Evolutionary conservation across 2,888 invertebrate genomes (phyloP), one percentile per base, ranked within the genome.

Genomic region (Galerucella nymphaeae): DNA sequence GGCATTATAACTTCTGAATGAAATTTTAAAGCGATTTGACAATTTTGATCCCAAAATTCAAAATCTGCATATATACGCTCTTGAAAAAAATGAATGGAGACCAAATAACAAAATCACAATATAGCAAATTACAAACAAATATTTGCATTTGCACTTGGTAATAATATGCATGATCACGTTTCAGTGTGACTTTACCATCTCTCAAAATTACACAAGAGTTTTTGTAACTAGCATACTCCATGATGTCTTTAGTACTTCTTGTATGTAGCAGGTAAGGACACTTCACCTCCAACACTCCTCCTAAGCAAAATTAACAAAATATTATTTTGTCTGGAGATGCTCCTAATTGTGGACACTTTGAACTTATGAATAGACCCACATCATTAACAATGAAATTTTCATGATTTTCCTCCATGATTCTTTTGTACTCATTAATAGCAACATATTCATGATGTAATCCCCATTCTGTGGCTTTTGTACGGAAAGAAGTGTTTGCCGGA

Each of bases 41-140:
- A 57, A 16, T 48, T 18, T 48, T 71, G 53, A 50, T 70, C 41
- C 69, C 64, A 76, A 70, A 76, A 74, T 13, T 70, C 62, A 48
- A 63, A 23, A 74, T 76, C 71, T 61, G 66, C 63, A 13, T 63
- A 66, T 61, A 76, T 68, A 11, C 68, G 16, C 71, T 70, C 61
- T 55, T 65, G 53, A 72, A 72, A 61, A 74, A 67, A 53, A 72
- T 58, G 14, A 59, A 64, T 14, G 70, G 70, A 55, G 69, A 65
- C 74, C 76, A 75, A 41, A 76, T 70, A 11, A 76, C 69, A 72
- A 76, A 76, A 66, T 76, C 76, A 38, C 76, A 76, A 76, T 71
- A 75, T 8, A 10, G 16, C 23, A 66, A 38, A 14, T 72, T 53
- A 23, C 66, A 61, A 9, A 75, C 65, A 61, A 75, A 74, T 1